Base-by-base conservation (phyloP, 2,113 vertebrate genomes). In the Takifugu bimaculatus region DNA sequence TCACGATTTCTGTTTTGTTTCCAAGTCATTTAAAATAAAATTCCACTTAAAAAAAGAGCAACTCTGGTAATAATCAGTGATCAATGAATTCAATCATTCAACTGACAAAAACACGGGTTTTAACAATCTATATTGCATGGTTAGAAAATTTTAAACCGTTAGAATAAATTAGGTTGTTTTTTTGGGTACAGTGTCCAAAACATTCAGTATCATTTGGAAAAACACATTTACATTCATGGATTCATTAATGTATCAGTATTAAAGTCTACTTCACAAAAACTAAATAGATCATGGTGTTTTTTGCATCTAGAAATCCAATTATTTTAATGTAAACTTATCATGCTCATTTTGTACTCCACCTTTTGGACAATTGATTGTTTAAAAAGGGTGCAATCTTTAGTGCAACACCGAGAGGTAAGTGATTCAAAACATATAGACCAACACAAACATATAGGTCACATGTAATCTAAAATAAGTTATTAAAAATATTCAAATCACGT, bases 11-110 rank as follows among this genome's bases (percentile, higher is more conserved):
- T 45, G 43, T 45, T 45, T 45, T 45, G 3, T 45, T 15, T 45
- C 14, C 13, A 20, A 60, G 6, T 57, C 20, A 68, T 28, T 60
- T 61, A 64, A 60, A 82, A 88, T 79, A 78, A 79, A 85, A 1
- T 32, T 52, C 57, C 80, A 73, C n/a, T 43, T 20, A 61, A 64
- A 71, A 13, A 44, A 39, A 39, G 35, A 39, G 35, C 7, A 39
- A 10, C 35, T 10, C 9, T 39, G 11, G 7, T 10, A 10, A 10
- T 39, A 39, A 39, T 39, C 35, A 32, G 29, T 6, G 29, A 32
- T 2, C 29, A 39, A 39, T 39, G 35, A 10, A 11, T 11, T 39
- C 2, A 39, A 39, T 39, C 35, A 39, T 39, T 39, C 35, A 10
- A 3, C 9, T 2, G 9, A 39, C 35, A 56, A 14, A 59, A n/a